phyloP scores from a whole-genome alignment of 2,797 vertebrate genomes.

The Lycodopsis pacificus region DNA sequence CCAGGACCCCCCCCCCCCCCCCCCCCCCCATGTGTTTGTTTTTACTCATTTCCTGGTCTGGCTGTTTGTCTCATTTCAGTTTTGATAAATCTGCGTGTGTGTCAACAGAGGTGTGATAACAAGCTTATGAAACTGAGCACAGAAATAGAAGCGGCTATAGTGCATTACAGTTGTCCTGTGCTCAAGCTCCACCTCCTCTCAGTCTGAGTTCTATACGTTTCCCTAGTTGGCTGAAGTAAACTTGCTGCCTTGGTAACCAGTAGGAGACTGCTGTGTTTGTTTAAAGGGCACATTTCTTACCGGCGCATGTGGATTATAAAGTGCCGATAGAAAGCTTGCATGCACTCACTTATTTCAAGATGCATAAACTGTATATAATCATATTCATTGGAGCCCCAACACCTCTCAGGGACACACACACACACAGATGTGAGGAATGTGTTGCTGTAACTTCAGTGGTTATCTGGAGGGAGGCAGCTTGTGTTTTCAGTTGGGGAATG shows the following conservation, averaged over 20 bases:
- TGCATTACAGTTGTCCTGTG: constrained; percentile 39
- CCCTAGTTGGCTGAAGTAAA: constrained; percentile 53
- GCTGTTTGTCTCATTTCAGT: constrained; percentile 55
- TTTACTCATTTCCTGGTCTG: constrained; percentile 70
- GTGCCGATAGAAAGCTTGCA: neutral
- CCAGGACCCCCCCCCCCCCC: constrained; percentile 13
- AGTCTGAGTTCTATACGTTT: constrained; percentile 31
- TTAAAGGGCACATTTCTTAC: constrained; percentile 38
- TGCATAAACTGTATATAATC: constrained; percentile 24
- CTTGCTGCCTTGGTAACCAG: neutral
- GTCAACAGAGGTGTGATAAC: constrained; percentile 68
- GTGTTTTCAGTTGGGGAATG: constrained; percentile 74
- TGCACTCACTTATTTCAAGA: constrained; percentile 29
- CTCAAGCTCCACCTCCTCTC: constrained; percentile 42
- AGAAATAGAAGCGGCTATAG: constrained; percentile 52
- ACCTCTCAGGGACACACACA: constrained; percentile 6
- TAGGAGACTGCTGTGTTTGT: constrained; percentile 20
- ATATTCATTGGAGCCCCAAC: neutral
- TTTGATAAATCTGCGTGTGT: constrained; percentile 60
- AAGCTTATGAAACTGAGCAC: constrained; percentile 38
- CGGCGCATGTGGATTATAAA: constrained; percentile 29
- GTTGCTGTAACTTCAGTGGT: constrained; percentile 53
- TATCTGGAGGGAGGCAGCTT: constrained; percentile 66
- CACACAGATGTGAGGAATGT: constrained; percentile 57
- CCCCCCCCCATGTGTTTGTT: neutral